Percentiles rank a stretch among this genome's conserved stretches.
These are phyloP conservation scores for Latrodectus elegans DNA, from an alignment of 2,888 invertebrate genomes.

Conservation along the genomic window DNA sequence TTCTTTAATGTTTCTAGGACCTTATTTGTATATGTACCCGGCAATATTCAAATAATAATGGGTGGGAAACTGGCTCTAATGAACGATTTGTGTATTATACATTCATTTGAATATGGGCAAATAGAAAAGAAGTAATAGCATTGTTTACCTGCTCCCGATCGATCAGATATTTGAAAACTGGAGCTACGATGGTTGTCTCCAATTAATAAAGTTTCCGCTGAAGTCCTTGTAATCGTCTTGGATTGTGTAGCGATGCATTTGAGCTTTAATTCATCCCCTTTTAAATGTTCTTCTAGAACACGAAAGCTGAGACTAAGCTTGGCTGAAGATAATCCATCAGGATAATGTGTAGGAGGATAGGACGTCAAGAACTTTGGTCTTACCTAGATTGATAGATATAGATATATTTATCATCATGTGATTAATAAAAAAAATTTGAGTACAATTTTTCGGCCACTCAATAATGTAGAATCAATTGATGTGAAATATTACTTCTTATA, in stretches of 20 bases:
- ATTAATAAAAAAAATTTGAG: too few relatives aligned
- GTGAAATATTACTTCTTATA: too few relatives aligned
- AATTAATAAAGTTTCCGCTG: conserved; percentile 22
- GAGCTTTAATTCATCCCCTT: conserved; percentile 38
- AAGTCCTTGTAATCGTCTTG: conserved; percentile 19
- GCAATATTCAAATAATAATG: too few relatives aligned
- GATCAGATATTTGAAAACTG: conserved; percentile 45
- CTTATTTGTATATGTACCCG: too few relatives aligned
- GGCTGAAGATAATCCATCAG: conserved; percentile 18
- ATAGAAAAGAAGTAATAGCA: too few relatives aligned
- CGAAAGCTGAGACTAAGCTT: conserved; percentile 40
- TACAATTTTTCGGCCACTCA: too few relatives aligned
- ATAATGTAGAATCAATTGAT: too few relatives aligned
- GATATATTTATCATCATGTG: too few relatives aligned
- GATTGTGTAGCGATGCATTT: conserved; percentile 51
- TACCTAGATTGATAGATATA: neutral
- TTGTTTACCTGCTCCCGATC: conserved; percentile 30
- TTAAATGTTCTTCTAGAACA: conserved; percentile 34
- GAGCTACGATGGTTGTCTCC: conserved; percentile 46
- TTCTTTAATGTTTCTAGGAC: too few relatives aligned
- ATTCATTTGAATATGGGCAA: too few relatives aligned
- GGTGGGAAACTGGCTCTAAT: too few relatives aligned
- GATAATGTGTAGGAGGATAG: conserved; percentile 23
- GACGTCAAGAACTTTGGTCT: conserved; percentile 28
- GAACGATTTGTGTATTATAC: too few relatives aligned